Conservation (phyloP, 2,113 vertebrate species). For the Sula dactylatra region DNA sequence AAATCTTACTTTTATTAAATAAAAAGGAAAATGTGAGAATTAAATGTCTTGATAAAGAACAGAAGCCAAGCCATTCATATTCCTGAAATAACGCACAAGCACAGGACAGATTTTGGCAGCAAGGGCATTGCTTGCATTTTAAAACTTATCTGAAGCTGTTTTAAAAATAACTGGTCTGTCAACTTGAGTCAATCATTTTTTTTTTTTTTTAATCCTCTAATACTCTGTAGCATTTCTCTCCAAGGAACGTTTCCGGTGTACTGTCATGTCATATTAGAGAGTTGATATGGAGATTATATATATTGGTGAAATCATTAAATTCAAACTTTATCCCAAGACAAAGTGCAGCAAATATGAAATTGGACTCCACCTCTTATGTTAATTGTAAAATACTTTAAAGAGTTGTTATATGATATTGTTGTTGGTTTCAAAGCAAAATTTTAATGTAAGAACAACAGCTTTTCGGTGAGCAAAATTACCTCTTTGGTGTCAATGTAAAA, state of each 20-base stretch:
- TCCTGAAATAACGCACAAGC: background rate
- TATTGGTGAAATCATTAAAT: conserved; percentile 27
- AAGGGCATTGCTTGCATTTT: background rate
- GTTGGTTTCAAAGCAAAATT: background rate
- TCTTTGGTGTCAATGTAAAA: background rate
- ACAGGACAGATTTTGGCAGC: background rate
- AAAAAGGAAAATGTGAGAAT: background rate
- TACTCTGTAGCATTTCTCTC: conserved; percentile 43
- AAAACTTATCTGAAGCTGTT: conserved; percentile 44
- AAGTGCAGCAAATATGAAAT: background rate
- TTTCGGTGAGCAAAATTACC: background rate
- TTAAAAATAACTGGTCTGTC: conserved; percentile 65
- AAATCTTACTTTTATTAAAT: background rate
- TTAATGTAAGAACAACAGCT: background rate
- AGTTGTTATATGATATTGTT: background rate
- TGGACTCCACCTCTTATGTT: background rate
- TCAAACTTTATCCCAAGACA: background rate
- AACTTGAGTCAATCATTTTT: conserved; percentile 40
- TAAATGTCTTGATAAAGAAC: background rate
- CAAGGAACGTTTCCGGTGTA: conserved; percentile 28
- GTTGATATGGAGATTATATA: background rate
- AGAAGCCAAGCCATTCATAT: background rate
- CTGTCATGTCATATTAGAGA: conserved; percentile 48
- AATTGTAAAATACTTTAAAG: background rate
- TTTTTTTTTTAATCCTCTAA: conserved; percentile 20